Conservation (phyloP, 1,140 invertebrate genomes). For the Odontomachus brunneus region DNA sequence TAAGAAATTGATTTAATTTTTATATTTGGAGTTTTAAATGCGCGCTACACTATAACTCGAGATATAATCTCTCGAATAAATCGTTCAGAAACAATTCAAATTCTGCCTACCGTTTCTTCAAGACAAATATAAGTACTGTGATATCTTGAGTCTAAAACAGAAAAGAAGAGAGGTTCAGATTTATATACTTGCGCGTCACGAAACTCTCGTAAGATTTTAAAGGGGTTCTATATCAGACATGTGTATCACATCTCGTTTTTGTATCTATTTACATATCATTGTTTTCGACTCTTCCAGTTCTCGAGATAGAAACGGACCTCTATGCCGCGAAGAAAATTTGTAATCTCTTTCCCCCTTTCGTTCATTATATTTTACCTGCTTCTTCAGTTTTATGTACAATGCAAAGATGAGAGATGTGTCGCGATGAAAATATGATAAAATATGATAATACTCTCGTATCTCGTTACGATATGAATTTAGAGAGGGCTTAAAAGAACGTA, state of each 20-base stretch:
- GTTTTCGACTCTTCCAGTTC: neutral
- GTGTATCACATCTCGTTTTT: slow-evolving; percentile 6
- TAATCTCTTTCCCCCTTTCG: too few relatives aligned
- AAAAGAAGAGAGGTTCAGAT: neutral
- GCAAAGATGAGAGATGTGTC: too few relatives aligned
- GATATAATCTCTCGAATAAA: neutral
- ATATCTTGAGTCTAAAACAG: neutral
- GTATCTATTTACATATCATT: slow-evolving; percentile 22
- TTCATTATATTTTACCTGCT: too few relatives aligned
- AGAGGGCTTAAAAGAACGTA: neutral
- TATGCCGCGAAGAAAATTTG: too few relatives aligned
- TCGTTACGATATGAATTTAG: neutral
- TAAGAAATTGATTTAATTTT: neutral
- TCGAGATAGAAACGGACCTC: too few relatives aligned
- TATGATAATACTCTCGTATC: neutral
- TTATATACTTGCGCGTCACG: slow-evolving; percentile 19
- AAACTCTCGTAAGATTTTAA: slow-evolving; percentile 15
- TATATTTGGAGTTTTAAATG: neutral
- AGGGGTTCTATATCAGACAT: slow-evolving; percentile 16
- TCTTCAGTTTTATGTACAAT: too few relatives aligned
- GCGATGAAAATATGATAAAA: neutral
- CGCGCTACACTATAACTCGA: neutral
- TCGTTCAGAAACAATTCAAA: neutral
- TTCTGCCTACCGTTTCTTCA: neutral
- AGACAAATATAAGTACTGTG: neutral